These are phyloP conservation scores for Dinocampus coccinellae DNA, from an alignment of 2,888 invertebrate species.

Conservation along the genomic window DNA sequence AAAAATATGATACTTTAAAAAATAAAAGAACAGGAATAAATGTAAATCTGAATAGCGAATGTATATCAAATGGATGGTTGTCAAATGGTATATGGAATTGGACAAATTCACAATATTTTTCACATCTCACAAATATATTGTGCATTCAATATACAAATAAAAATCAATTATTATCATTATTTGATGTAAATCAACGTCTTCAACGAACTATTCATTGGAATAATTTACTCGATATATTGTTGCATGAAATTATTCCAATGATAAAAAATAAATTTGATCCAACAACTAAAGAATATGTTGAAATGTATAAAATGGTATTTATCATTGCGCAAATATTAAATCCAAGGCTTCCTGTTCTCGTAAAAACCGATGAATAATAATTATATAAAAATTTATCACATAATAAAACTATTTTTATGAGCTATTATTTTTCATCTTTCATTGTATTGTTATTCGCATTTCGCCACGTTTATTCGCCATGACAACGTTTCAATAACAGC, in stretches of 20 bases:
- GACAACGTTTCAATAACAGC: neutral
- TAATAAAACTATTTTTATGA: neutral
- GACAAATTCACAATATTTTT: constrained; percentile 41
- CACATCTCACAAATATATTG: constrained; percentile 48
- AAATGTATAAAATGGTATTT: constrained; percentile 59
- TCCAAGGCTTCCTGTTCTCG: constrained; percentile 57
- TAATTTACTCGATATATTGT: constrained; percentile 52
- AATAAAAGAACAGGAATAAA: constrained; percentile 31
- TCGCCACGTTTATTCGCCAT: neutral
- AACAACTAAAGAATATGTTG: constrained; percentile 48
- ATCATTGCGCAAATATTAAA: constrained; percentile 58
- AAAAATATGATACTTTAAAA: constrained; percentile 39
- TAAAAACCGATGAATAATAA: constrained; percentile 50
- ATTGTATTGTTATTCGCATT: neutral
- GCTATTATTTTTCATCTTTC: neutral
- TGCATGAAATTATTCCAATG: constrained; percentile 50
- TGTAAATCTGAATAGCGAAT: neutral
- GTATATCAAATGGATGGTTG: constrained; percentile 39
- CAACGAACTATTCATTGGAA: constrained; percentile 55
- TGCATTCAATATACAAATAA: constrained; percentile 56
- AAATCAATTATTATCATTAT: constrained; percentile 53
- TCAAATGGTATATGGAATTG: constrained; percentile 62
- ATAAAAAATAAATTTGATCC: constrained; percentile 46
- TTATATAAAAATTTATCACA: neutral
- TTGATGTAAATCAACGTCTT: constrained; percentile 53